These are phyloP conservation scores for Cottus gobio DNA, from an alignment of 2,113 vertebrate genomes.

Conservation along the genomic window DNA sequence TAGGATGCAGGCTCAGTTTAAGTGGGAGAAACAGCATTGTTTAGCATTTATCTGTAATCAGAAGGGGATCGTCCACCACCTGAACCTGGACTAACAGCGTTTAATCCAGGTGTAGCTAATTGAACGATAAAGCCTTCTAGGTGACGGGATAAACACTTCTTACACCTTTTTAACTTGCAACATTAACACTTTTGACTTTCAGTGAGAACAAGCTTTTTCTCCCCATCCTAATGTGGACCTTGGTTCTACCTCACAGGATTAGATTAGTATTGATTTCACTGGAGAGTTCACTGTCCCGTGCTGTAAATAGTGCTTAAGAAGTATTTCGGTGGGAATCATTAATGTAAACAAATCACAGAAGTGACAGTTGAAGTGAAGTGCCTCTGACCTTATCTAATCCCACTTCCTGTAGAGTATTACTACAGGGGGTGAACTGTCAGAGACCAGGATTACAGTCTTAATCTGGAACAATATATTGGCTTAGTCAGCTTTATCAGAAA, in stretches of 20 bases:
- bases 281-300: conserved; percentile 15
- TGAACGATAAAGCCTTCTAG: background rate
- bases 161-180: background rate
- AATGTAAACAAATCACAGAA: conserved; percentile 57
- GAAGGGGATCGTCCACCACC: background rate
- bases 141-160: background rate
- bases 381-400: conserved; percentile 67
- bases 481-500: conserved; percentile 68
- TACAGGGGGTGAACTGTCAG: conserved; percentile 62
- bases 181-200: conserved; percentile 14
- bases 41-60: background rate
- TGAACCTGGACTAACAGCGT: conserved; percentile 1
- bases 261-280: conserved; percentile 58
- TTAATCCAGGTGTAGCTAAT: background rate
- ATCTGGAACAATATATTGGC: conserved; percentile 79
- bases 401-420: conserved; percentile 64
- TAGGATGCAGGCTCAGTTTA: background rate
- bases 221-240: background rate
- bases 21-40: background rate
- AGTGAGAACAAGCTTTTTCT: background rate
- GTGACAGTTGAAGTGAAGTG: conserved; percentile 45
- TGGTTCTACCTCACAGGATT: conserved; percentile 7
- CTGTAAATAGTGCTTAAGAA: conserved; percentile 47
- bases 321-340: conserved; percentile 48
- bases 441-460: conserved; percentile 73